phyloP scores from a whole-genome alignment of 2,113 vertebrate species.

The Mellivora capensis region DNA sequence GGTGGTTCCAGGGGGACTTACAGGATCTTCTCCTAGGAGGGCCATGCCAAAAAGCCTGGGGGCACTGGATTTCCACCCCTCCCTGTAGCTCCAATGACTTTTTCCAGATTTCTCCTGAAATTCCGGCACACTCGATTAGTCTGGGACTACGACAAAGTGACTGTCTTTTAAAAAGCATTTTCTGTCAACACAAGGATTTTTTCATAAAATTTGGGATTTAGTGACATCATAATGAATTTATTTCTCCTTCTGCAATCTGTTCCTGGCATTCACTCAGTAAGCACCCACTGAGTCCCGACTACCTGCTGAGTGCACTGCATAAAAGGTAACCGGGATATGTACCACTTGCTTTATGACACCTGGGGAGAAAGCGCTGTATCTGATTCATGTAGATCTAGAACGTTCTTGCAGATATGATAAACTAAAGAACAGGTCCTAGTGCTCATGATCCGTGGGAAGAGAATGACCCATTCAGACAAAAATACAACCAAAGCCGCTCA shows the following conservation, averaged over 20 bases:
- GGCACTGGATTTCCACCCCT: rapidly evolving
- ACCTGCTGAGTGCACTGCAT: rapidly evolving
- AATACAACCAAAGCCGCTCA: background rate
- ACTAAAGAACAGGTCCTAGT: background rate
- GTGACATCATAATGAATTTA: background rate
- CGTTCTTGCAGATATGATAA: background rate
- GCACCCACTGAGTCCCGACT: background rate
- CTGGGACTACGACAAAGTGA: background rate
- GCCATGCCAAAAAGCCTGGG: background rate
- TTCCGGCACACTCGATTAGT: too few species aligned
- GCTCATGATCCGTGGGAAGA: background rate
- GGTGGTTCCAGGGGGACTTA: rapidly evolving
- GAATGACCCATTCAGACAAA: background rate
- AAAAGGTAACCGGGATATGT: rapidly evolving
- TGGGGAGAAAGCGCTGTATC: rapidly evolving
- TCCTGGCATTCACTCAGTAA: background rate
- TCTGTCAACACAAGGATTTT: background rate
- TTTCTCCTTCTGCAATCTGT: background rate
- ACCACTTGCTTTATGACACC: rapidly evolving
- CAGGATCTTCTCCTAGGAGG: background rate
- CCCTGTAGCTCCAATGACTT: background rate
- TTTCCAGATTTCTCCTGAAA: background rate
- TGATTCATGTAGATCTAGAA: rapidly evolving
- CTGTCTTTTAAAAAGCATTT: background rate
- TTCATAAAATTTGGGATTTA: rapidly evolving